Evolutionary conservation across 2,888 invertebrate species (phyloP).

Genomic region (Lasioglossum pauxillum): DNA sequence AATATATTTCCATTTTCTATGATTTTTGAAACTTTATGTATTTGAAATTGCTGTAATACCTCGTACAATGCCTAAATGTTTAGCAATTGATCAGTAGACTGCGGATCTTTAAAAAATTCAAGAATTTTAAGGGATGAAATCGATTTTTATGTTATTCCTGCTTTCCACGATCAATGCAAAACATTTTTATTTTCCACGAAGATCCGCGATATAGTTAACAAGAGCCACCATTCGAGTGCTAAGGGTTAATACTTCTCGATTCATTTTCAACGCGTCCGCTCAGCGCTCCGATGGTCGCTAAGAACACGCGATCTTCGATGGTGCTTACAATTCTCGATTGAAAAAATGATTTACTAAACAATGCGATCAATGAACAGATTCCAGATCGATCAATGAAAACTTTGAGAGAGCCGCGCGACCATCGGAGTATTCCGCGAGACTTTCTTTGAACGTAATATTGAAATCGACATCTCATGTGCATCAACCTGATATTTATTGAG

Average conservation of each 20-base stretch:
- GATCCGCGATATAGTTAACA: no score
- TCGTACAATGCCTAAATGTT: no score
- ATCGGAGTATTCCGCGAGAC: background rate
- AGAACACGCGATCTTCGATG: background rate
- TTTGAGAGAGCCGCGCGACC: background rate
- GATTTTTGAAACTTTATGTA: no score
- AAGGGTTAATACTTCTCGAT: background rate
- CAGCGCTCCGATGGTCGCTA: background rate
- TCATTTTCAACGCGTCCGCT: background rate
- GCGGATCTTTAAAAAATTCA: no score
- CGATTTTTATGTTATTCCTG: no score
- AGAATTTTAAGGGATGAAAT: no score
- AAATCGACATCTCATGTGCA: constrained; percentile 1
- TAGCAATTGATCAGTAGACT: no score
- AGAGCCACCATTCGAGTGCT: no score
- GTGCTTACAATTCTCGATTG: background rate
- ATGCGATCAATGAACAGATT: background rate
- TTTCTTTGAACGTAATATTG: background rate
- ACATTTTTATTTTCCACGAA: no score
- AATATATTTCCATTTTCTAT: no score
- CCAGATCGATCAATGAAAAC: background rate
- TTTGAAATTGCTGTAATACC: no score
- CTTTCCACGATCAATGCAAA: no score
- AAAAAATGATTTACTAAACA: background rate
- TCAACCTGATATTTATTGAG: constrained; percentile 7